Evolutionary conservation across 37 sponge, comb jelly and placozoan genomes (phyloP).

Genomic region (Geodia barretti): DNA sequence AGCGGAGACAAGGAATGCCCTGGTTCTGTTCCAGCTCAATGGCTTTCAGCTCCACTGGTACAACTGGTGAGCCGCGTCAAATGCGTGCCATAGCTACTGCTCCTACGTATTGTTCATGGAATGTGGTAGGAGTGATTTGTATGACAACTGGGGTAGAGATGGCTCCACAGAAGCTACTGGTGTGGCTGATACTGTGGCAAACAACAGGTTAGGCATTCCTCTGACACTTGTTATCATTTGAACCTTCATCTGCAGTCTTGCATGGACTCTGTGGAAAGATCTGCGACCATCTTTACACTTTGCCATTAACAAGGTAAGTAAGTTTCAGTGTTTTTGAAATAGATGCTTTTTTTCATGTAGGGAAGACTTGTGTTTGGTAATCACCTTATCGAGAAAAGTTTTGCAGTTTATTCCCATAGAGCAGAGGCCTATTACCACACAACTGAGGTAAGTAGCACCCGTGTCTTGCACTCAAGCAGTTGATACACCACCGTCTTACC

Average conservation of each 20-base stretch:
- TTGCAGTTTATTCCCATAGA: constrained; percentile 41
- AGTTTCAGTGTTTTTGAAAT: background rate
- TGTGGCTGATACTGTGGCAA: background rate
- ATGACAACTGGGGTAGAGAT: constrained; percentile 34
- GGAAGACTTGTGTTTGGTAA: constrained; percentile 60
- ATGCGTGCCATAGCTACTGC: too few relatives aligned
- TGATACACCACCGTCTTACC: background rate
- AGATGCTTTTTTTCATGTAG: constrained; percentile 6
- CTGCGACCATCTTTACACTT: constrained; percentile 46
- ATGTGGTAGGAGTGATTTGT: constrained; percentile 48
- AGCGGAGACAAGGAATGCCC: constrained; percentile 6
- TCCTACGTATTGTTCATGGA: too few relatives aligned
- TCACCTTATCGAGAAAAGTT: constrained; percentile 35
- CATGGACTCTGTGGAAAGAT: constrained; percentile 44
- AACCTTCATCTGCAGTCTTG: constrained; percentile 9
- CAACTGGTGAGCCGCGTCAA: constrained; percentile 51
- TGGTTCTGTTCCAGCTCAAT: constrained; percentile 53
- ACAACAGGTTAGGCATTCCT: background rate
- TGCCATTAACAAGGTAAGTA: constrained; percentile 29
- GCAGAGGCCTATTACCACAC: constrained; percentile 49
- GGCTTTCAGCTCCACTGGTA: constrained; percentile 82
- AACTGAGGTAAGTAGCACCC: constrained; percentile 37
- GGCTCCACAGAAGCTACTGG: background rate
- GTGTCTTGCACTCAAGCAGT: background rate
- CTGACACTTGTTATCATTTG: background rate